phyloP scores from a whole-genome alignment of 2,113 vertebrate species.

The Psammodynastes pulverulentus region DNA sequence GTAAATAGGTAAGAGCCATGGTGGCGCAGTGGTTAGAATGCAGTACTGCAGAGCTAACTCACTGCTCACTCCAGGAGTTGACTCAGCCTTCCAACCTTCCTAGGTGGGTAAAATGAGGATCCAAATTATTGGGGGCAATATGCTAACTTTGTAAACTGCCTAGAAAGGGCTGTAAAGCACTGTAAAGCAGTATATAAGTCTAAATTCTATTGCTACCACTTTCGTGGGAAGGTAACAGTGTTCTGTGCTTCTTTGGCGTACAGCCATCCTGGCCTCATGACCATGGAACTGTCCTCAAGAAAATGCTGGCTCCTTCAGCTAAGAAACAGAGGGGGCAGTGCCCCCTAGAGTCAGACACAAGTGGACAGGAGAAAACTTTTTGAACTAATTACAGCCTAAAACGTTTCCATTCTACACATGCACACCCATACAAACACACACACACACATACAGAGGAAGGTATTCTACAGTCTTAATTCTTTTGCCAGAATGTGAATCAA shows the following conservation, averaged over 20 bases:
- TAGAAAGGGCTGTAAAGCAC: no score
- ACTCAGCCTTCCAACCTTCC: no score
- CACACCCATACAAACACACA: neutral
- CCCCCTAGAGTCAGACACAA: neutral
- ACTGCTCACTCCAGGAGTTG: no score
- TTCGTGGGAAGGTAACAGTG: neutral
- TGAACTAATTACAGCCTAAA: neutral
- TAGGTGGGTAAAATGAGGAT: no score
- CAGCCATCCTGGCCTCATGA: neutral
- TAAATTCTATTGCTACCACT: no score
- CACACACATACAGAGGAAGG: neutral
- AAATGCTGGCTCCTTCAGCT: neutral
- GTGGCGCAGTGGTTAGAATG: no score
- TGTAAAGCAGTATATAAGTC: no score
- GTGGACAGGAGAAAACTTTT: neutral
- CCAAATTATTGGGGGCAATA: no score
- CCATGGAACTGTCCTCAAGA: neutral
- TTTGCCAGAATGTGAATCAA: slow-evolving; percentile 7
- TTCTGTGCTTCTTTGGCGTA: neutral
- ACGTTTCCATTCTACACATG: neutral
- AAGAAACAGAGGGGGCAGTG: neutral
- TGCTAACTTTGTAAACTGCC: no score
- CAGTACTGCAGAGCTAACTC: no score
- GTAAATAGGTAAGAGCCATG: no score
- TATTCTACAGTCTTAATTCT: neutral